A percentile compares a stretch with the other conserved stretches of the same genome.
phyloP scores from a whole-genome alignment of 2,888 invertebrate genomes.

The Micropterix aruncella region DNA sequence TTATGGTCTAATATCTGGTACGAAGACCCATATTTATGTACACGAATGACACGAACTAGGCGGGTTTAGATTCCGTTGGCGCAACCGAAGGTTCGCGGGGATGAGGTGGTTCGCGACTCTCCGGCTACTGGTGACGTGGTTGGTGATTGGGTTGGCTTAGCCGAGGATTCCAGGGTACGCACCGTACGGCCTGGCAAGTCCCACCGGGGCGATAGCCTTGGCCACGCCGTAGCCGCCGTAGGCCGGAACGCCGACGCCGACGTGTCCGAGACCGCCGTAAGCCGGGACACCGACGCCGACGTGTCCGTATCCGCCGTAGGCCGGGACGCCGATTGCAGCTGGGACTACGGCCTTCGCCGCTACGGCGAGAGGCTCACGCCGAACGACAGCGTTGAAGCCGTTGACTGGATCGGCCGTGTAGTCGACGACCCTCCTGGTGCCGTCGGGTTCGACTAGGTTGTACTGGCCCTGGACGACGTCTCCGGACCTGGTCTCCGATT shows the following conservation, averaged over 20 bases:
- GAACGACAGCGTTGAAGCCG: conserved; percentile 22
- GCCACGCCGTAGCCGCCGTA: conserved; percentile 17
- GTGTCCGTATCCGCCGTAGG: neutral
- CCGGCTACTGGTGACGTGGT: too few relatives aligned
- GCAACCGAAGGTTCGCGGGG: too few relatives aligned
- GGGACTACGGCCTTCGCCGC: conserved; percentile 14
- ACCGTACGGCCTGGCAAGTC: conserved; percentile 13
- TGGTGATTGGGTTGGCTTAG: conserved; percentile 13
- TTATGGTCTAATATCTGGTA: too few relatives aligned
- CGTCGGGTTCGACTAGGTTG: conserved; percentile 21
- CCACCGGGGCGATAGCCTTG: conserved; percentile 15
- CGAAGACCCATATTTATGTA: too few relatives aligned
- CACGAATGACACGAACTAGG: too few relatives aligned
- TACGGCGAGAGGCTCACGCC: conserved; percentile 18
- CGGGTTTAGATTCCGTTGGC: too few relatives aligned
- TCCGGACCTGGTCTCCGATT: conserved; percentile 20
- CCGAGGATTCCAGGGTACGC: conserved; percentile 11
- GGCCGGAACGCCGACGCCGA: conserved; percentile 6
- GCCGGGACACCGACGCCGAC: conserved; percentile 11
- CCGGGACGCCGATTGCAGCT: conserved; percentile 1
- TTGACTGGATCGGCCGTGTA: conserved; percentile 18
- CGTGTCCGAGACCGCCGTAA: conserved; percentile 11
- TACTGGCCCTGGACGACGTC: conserved; percentile 23
- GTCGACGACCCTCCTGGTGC: conserved; percentile 20
- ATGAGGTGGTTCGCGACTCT: too few relatives aligned